Conservation (phyloP, 2,113 vertebrate genomes). For the Strigops habroptila region DNA sequence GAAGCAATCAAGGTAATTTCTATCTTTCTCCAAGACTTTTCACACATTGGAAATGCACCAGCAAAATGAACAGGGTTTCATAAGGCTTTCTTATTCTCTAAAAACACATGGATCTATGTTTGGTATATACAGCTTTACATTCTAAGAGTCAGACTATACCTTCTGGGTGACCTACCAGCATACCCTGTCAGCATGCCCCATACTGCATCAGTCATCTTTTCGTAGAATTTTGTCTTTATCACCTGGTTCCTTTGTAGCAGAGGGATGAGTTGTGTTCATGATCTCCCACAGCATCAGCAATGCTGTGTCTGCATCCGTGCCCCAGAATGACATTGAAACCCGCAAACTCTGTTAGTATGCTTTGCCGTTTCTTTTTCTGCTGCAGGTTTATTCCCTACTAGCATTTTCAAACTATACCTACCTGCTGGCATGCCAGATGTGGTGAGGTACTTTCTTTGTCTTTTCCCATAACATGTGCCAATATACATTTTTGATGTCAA, state of each 20-base stretch:
- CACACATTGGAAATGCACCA: background rate
- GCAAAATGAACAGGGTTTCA: background rate
- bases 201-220: background rate
- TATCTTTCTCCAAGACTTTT: background rate
- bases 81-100: background rate
- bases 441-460: background rate
- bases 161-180: background rate
- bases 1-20: background rate
- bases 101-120: background rate
- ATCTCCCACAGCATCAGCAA: background rate
- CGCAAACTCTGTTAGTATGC: background rate
- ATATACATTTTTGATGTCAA: background rate
- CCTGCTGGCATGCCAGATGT: conserved; percentile 18
- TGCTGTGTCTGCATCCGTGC: background rate
- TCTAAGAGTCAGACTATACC: background rate
- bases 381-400: background rate
- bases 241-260: background rate
- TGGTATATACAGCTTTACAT: background rate
- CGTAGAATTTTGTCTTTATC: background rate
- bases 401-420: background rate
- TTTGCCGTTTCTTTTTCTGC: background rate
- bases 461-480: background rate
- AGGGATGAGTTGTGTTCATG: background rate
- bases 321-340: background rate
- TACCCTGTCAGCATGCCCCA: background rate